These are phyloP conservation scores for Silurus aristotelis DNA, from an alignment of 2,797 vertebrate genomes.

Conservation along the genomic window DNA sequence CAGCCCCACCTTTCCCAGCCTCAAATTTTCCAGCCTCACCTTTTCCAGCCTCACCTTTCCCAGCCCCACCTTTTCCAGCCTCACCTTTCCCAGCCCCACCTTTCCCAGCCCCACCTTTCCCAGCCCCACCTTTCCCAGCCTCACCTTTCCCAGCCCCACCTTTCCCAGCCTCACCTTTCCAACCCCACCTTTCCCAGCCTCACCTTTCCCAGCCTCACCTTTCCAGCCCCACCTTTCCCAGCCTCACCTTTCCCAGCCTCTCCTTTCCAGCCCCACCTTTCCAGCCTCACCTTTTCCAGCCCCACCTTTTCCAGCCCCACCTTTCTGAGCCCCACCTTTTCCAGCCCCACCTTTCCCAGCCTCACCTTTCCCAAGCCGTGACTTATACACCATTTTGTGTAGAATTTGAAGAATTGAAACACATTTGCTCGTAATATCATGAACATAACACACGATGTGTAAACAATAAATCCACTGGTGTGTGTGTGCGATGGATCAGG, in stretches of 20 bases:
- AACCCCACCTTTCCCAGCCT: too few species aligned
- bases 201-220: too few species aligned
- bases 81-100: too few species aligned
- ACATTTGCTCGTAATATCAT: neutral
- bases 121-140: neutral
- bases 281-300: neutral
- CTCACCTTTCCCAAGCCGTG: neutral
- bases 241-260: too few species aligned
- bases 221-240: neutral
- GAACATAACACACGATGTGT: neutral
- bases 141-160: too few species aligned
- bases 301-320: too few species aligned
- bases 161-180: neutral
- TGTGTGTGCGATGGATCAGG: neutral
- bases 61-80: neutral
- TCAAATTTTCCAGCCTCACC: too few species aligned
- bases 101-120: too few species aligned
- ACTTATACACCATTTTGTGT: neutral
- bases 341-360: too few species aligned
- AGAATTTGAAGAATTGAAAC: slow-evolving; percentile 3
- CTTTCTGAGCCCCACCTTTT: neutral
- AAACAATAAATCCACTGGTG: neutral
- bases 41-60: too few species aligned
- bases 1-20: too few species aligned
- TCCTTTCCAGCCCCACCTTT: neutral